phyloP scores from a whole-genome alignment of 2,113 vertebrate species.

The Sturnira hondurensis region DNA sequence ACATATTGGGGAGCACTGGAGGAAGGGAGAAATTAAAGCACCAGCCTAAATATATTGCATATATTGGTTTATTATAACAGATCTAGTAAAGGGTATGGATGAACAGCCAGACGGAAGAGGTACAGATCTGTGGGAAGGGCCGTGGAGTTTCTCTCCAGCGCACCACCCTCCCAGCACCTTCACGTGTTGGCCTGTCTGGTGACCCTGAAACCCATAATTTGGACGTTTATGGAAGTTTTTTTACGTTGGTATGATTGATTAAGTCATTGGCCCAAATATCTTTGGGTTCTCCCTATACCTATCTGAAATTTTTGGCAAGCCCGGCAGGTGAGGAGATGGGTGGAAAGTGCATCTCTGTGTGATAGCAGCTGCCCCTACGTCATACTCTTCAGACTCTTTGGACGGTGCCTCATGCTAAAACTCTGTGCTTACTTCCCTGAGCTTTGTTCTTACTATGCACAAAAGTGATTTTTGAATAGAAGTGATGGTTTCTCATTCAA shows the following conservation, averaged over 20 bases:
- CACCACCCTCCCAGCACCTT: background rate
- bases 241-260: background rate
- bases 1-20: background rate
- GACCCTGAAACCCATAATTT: background rate
- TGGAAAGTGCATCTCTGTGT: background rate
- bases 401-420: background rate
- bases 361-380: background rate
- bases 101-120: background rate
- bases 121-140: background rate
- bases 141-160: background rate
- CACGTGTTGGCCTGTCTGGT: background rate
- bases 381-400: background rate
- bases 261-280: background rate
- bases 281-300: background rate
- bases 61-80: background rate
- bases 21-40: background rate
- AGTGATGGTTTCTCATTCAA: background rate
- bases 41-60: background rate
- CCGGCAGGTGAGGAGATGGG: background rate
- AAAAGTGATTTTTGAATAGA: constrained; percentile 34
- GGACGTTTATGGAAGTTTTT: background rate
- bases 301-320: background rate
- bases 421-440: background rate
- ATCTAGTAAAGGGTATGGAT: background rate
- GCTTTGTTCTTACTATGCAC: constrained; percentile 4